Base-by-base conservation (phyloP, 2,888 invertebrate genomes). In the Epistrophe grossulariae region DNA sequence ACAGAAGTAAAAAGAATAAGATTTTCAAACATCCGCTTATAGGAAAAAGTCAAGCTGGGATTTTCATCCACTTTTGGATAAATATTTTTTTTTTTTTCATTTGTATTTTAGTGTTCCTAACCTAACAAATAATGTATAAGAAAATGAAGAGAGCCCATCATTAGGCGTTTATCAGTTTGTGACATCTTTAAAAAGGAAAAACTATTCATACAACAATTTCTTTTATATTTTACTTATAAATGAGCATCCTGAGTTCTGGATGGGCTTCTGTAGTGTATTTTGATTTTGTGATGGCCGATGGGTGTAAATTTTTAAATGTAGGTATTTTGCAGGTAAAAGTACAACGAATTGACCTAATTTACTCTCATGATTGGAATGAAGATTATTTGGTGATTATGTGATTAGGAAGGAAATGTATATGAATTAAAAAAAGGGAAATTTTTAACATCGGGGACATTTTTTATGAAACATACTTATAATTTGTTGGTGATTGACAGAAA, bases 1-100 rank as follows among this genome's bases (percentile, higher is more conserved):
- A 28, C 1, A 5, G 28, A 62, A 13, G 19, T 1, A 55, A 55
- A 35, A 57, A 6, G 52, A 24, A 52, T 10, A 17, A 45, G 45
- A 45, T 17, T 64, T 64, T 17, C 19, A 24, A 66, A 79, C 85
- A 85, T 85, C 85, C 82, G 85, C 82, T 82, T 85, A 64, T 4
- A 59, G 24, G 73, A 70, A 70, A 57, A 64, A 85, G 85, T 85
- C 85, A 85, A 85, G 82, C 59, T 78, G 24, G 70, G 85, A 85
- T 82, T 85, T 82, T 64, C 70, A 62, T 81, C 48, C 17, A 66
- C 31, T 66, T 66, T 66, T 48, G 48, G 28, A 48, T 66, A 66
- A 66, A 66, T 48, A 66, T 66, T 66, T 45, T 8, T 19, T 60
- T 66, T 40, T 19, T 40, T 24, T 10, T 59, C 17, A 1, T 17